Conservation (phyloP, 2,888 invertebrate genomes). For the Lydus trimaculatus region DNA sequence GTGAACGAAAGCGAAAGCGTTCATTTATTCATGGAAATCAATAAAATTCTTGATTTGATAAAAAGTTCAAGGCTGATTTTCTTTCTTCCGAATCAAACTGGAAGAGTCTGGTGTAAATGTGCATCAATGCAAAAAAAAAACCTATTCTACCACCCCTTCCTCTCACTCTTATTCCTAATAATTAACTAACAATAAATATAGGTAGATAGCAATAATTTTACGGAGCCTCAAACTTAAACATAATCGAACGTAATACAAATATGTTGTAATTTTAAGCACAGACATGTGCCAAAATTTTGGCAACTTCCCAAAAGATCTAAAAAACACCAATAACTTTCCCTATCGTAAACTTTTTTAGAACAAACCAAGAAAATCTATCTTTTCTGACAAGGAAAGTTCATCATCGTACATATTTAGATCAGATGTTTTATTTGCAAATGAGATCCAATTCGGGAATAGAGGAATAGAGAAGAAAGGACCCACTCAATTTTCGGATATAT, state of each 20-base stretch:
- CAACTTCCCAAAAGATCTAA: slow-evolving; percentile 9
- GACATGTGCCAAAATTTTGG: slow-evolving; percentile 13
- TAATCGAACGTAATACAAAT: too few relatives aligned
- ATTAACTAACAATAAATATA: too few relatives aligned
- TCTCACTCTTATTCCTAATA: too few relatives aligned
- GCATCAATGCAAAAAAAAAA: background rate
- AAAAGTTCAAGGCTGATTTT: slow-evolving; percentile 1
- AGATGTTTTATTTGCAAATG: slow-evolving; percentile 6
- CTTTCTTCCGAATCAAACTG: background rate
- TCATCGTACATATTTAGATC: background rate
- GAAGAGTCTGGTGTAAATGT: too few relatives aligned
- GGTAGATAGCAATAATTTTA: too few relatives aligned
- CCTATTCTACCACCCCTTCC: too few relatives aligned
- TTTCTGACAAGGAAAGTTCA: too few relatives aligned
- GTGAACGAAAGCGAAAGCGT: background rate
- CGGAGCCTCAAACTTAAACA: too few relatives aligned
- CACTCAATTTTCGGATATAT: background rate
- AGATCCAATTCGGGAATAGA: background rate
- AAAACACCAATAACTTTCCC: slow-evolving; percentile 5
- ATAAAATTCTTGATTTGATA: slow-evolving; percentile 5
- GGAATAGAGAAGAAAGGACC: background rate
- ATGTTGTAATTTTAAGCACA: too few relatives aligned
- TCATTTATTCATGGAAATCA: slow-evolving; percentile 8
- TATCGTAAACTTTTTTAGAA: background rate
- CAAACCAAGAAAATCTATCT: background rate